Base-by-base conservation (phyloP, 2,113 vertebrate species). In the Procavia capensis region DNA sequence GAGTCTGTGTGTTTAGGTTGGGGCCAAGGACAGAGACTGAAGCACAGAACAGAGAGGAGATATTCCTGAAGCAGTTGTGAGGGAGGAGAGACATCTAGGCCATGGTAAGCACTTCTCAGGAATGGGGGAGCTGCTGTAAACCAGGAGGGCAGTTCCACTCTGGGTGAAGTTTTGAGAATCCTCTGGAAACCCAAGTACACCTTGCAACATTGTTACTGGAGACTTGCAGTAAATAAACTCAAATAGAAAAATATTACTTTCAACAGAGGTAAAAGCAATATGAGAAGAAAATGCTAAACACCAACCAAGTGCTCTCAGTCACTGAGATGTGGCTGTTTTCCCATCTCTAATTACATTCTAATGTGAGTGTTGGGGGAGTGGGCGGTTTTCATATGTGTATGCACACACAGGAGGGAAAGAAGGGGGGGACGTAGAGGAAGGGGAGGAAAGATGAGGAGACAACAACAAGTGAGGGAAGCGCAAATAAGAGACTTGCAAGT, bases 91-190 rank as follows among this genome's bases (percentile, higher is more conserved):
- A 61, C 29, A n/a, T 43, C 19, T 66, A n/a, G 31, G 45, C 16
- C 43, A 72, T 20, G n/a, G 45, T 72, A 22, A 76, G 45, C 5
- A 66, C n/a, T 61, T 66, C n/a, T 39, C 22, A 4, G n/a, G 45
- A 14, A 70, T 54, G n/a, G 39, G 45, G 74, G 83, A 80, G 34
- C 50, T 86, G 76, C 85, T 92, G 9, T 93, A 29, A n/a, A 92
- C 74, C 47, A 19, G 31, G n/a, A 27, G 39, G 64, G 4, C 10
- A 16, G 16, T 45, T 86, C 11, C 31, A 63, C 91, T 25, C 0
- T 9, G 34, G n/a, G 31, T 84, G 59, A 85, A 13, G 66, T 85
- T 74, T 70, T 39, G 39, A 93, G 61, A 79, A 66, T 68, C 57
- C 24, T 27, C 80, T 88, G 66, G 57, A 54, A 93, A 90, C 27